Base-by-base conservation (phyloP, 2,797 vertebrate genomes). In the Peromyscus eremicus region DNA sequence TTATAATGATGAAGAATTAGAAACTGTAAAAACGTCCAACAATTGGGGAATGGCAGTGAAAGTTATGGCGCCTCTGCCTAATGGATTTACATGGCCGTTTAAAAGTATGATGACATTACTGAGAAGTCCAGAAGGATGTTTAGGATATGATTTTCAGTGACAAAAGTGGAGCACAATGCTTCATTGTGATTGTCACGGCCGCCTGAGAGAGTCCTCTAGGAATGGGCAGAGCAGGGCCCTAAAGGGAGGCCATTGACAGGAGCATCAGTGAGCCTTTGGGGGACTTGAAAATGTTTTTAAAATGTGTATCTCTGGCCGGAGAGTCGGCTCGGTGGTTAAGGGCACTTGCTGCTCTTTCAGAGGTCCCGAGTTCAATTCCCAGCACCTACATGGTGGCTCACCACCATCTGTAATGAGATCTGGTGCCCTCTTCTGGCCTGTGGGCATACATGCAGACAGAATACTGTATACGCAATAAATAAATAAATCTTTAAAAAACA, bases 1-100 rank as follows among this genome's bases (percentile, higher is more conserved):
- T 97, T 97, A 97, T 97, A 97, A 95, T 97, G 92, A 95, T 92
- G 97, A 97, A 95, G 94, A 98, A 98, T 85, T 84, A 96, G 80
- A 91, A 97, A 96, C 94, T 96, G 91, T 97, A 97, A 97, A 97
- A 97, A 92, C 71, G 91, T 98, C 96, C 91, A 95, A 97, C 97
- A 95, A 96, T 90, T 71, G 83, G 94, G 66, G 75, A 86, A 96
- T 62, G 70, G 92, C 70, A 23, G 76, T 57, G 89, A 87, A 97
- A 98, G 92, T 97, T 84, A 97, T 71, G 87, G 92, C 43, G 1
- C 76, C 57, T 91, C 92, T 90, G 91, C 85, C 89, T 97, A 95
- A 96, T 97, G 93, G 94, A 98, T 97, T 97, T 96, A 97, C 81
- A 87, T 2, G 27, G 76, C 75, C 80, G 79, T 97, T 97, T 97